Evolutionary conservation across 2,888 invertebrate species (phyloP), one percentile per base, ranked within the genome.

Genomic region (Hirtodrosophila trivittata): DNA sequence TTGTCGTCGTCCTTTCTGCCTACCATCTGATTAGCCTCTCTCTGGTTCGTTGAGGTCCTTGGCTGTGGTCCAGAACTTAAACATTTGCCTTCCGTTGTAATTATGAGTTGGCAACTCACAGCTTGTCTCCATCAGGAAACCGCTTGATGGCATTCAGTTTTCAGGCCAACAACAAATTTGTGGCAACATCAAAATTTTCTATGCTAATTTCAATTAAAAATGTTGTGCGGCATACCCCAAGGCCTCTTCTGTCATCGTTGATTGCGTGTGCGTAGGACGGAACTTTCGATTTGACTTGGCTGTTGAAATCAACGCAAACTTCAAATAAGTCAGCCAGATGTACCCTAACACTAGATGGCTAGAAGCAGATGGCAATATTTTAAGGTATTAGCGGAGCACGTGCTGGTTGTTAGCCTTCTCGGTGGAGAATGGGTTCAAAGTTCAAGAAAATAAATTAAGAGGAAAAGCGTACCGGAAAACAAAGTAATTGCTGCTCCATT

Each of bases 121-220:
- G 63, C 50, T 45, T 60, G 58, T 58, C 45, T 46, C 52, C 50
- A 41, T 21, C 16, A 41, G 25, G 42, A 9, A 43, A 57, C 67
- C 55, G 32, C 62, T 51, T 64, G n/a, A 21, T 38, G 69, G 30
- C 46, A 54, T 46, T 64, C 49, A 49, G 5, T 21, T n/a, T n/a
- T n/a, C n/a, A n/a, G n/a, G 37, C 30, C 50, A 35, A 38, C 55
- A 50, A 16, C 46, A 50, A 66, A 72, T 65, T 57, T 41, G 75
- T 39, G 77, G 71, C 50, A 58, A 46, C 77, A 58, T 63, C 52
- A 50, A 72, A 72, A 75, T 72, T 81, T 62, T 45, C 46, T 59
- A 78, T 75, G 77, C 64, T 78, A 77, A 77, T 77, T 77, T 82
- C 82, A 77, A 82, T 82, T 82, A 82, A 78, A 75, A 81, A 77